Base-by-base conservation (phyloP, 2,888 invertebrate species). In the Cactoblastis cactorum region DNA sequence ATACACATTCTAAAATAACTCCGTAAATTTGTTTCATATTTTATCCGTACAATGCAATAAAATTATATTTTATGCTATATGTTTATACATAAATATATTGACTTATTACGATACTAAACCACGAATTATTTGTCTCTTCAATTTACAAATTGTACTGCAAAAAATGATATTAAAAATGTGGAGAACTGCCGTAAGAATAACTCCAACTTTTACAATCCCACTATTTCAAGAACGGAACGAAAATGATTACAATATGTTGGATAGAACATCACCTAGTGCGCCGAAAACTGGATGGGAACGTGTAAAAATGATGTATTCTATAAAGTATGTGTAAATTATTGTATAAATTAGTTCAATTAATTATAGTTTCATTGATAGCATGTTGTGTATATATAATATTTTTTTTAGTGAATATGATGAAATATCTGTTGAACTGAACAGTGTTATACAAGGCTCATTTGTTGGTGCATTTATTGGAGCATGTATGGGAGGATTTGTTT, bases 361-460 rank as follows among this genome's bases (percentile, higher is more conserved):
- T 22, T 22, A 4, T 22, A 5, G 3, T 22, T 22, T 22, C 22
- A 22, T 4, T 4, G 5, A 5, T 22, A 4, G 22, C 5, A 28
- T 28, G 5, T 28, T 8, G 9, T 28, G 1, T 9, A 6, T 28
- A 6, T 28, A 28, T n/a, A n/a, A n/a, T n/a, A 2, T 6, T 28
- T 28, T 6, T 90, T 91, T 54, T 72, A 95, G 95, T 81, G 93
- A 95, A 72, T 90, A 91, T 74, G 93, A 92, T 9, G 88, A 90
- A 53, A 53, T 92, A 1, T 92, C 93, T 19, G 74, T 90, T 0
- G 95, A 95, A 77, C 47, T 93, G 2, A 87, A 90, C 51, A 90
- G 92, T 35, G 84, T 93, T 1, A 66, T 91, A 28, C 93, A 95
- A 71, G 90, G 92, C 2, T 77, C 90, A 3, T 70, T 92, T 39